Conservation (phyloP, 2,888 invertebrate species). For the Neoascia interrupta region DNA sequence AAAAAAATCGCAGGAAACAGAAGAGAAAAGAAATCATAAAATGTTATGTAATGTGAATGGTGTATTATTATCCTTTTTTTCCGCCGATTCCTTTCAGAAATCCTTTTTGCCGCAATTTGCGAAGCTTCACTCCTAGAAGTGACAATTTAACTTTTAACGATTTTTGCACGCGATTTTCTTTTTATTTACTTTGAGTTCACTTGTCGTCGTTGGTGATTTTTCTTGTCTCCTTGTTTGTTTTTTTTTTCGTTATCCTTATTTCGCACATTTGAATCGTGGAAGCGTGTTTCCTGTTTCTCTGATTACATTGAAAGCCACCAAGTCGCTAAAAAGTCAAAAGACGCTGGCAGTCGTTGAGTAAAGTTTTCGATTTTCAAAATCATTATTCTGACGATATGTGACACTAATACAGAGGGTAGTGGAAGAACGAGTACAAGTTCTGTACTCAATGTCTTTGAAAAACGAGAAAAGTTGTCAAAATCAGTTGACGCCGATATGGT, state of each 20-base stretch:
- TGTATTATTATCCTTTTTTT: slow-evolving; percentile 15
- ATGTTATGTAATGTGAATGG: slow-evolving; percentile 59
- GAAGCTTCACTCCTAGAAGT: slow-evolving; percentile 55
- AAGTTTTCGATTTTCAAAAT: slow-evolving; percentile 36
- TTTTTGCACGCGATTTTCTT: slow-evolving; percentile 38
- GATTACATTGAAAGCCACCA: slow-evolving; percentile 13
- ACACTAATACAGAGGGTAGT: slow-evolving; percentile 23
- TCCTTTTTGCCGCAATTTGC: slow-evolving; percentile 58
- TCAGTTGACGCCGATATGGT: neutral
- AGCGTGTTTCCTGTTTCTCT: slow-evolving; percentile 10
- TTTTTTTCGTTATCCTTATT: slow-evolving; percentile 32
- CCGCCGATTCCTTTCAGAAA: slow-evolving; percentile 46
- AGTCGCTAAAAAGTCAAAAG: neutral
- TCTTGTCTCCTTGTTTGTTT: slow-evolving; percentile 16
- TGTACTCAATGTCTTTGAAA: neutral
- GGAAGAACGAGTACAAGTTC: neutral
- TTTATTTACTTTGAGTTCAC: slow-evolving; percentile 11
- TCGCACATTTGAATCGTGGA: slow-evolving; percentile 41
- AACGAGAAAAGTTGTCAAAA: neutral
- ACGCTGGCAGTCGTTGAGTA: neutral
- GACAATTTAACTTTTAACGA: slow-evolving; percentile 66
- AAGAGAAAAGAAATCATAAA: slow-evolving; percentile 56
- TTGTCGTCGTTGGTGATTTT: slow-evolving; percentile 41
- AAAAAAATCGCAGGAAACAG: slow-evolving; percentile 27
- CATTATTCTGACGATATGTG: slow-evolving; percentile 50